Base-by-base conservation (phyloP, 2,888 invertebrate species). In the Hololepta plana region DNA sequence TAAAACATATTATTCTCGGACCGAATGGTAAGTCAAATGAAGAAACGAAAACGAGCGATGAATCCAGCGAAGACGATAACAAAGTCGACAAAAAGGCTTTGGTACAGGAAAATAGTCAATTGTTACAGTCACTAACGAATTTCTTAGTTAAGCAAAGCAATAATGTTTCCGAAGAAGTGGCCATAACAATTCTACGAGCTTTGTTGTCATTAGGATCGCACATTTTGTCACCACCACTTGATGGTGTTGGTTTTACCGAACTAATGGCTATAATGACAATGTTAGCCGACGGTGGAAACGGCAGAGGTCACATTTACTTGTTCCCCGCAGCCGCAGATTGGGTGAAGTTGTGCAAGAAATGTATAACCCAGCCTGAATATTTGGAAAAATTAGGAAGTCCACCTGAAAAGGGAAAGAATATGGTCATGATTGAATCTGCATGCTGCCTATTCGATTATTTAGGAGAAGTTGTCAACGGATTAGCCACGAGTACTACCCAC, bases 391-490 rank as follows among this genome's bases (percentile, higher is more conserved):
- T 65, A 12, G 57, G 60, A 22, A 50, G 57, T 2, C 26, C 11
- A 4, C 57, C 60, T 17, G 55, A 54, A 12, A 26, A 28, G 3
- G 57, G 61, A 12, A 62, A 59, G 32, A 53, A 48, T 29, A 46
- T 52, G 26, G 55, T 58, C 13, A 55, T 72, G 35, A 57, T 76
- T 7, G 80, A 82, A 43, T 79, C 82, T 1, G 73, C 84, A 0
- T 85, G 85, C 40, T 80, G 82, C 23, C 59, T 91, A 19, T 53
- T 91, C 15, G 76, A 80, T 7, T 91, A 91, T 44, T 60, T 90
- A 8, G 74, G 81, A 3, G 88, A 90, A 43, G 67, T 75, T 3
- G 60, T 73, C 3, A 59, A 57, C 15, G 67, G 69, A 1, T 52
- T 73, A 19, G 15, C 17, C 16, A 9, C 4, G 6, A n/a, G 10